Base-by-base conservation (phyloP, 1,140 invertebrate genomes). In the Dendrolimus punctatus region DNA sequence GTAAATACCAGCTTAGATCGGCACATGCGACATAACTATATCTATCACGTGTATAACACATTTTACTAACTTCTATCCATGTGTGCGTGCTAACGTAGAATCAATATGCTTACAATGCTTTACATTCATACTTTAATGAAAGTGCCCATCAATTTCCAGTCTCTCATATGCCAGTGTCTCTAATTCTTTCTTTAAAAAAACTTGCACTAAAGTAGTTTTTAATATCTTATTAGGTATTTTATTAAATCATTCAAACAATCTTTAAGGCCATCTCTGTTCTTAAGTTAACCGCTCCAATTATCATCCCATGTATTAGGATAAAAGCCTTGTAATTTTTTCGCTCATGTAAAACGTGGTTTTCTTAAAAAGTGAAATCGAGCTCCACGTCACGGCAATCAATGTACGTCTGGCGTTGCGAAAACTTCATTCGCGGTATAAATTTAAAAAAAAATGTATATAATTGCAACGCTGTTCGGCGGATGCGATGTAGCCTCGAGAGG, bases 401-500 rank as follows among this genome's bases (percentile, higher is more conserved):
- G 9, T 46, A 49, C 46, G 50, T 51, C 39, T 49, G 40, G 49
- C 46, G 53, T 57, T 60, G 56, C 56, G 51, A 65, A 61, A 62
- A 61, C 46, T 37, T 10, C 40, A 39, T 49, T 38, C 45, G 56
- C 59, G 55, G 47, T 23, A 56, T 42, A 50, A 55, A 62, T 49
- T n/a, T 58, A 62, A 60, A 60, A 64, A 55, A 56, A 53, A 51
- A 62, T 57, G 47, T 60, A 59, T 59, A 51, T 62, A 57, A 62
- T 64, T 57, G 53, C 49, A 55, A 57, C 23, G 23, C 23, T 59
- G 53, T 56, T 40, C 59, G 54, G 45, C 51, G 70, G 69, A 67
- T 71, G 64, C 70, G 65, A 66, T 60, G 65, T 71, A 43, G 59
- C 40, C 36, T 42, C 43, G 60, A 73, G 68, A 81, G 76, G 70